Base-by-base conservation (phyloP, 2,113 vertebrate species). In the Odontophorus gujanensis region DNA sequence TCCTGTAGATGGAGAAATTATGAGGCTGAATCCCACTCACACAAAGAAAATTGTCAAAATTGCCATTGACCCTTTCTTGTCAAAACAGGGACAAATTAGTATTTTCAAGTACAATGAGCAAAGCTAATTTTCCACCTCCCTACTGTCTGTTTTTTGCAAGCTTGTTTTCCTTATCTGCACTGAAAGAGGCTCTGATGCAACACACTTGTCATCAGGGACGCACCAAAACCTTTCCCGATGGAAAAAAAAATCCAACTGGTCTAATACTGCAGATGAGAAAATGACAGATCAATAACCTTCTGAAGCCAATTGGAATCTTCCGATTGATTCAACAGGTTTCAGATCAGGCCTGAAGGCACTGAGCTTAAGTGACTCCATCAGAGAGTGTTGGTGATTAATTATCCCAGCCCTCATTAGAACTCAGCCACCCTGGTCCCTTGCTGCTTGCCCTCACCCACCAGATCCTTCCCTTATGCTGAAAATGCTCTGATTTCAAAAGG, bases 351-450 rank as follows among this genome's bases (percentile, higher is more conserved):
- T 68, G 85, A 74, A 91, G 84, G 92, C 85, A 96, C 88, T 0
- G 15, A 74, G 87, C 68, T 96, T 94, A 92, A 96, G 90, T 94
- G 91, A 96, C 92, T 94, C 75, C 78, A 91, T 94, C 89, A 74
- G 78, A 87, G 71, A 91, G 78, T 92, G 87, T 38, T 82, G 84
- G 92, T 95, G 87, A 96, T 89, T 95, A 96, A 96, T 96, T 96
- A 95, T 89, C 81, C 76, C 74, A 13, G 1, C 45, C 4, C 76
- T 81, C 87, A 97, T 96, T 95, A 95, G 93, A 89, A 89, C 79
- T 63, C 34, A 51, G 50, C 13, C 11, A 0, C 80, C 55, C 75
- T 11, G 8, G 24, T 53, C 17, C 48, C 22, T 81, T 28, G 24
- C 63, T 0, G 3, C 12, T 25, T 0, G 1, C 34, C 48, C 62